phyloP scores from a whole-genome alignment of 2,888 invertebrate species.

The Chironomus riparius region DNA sequence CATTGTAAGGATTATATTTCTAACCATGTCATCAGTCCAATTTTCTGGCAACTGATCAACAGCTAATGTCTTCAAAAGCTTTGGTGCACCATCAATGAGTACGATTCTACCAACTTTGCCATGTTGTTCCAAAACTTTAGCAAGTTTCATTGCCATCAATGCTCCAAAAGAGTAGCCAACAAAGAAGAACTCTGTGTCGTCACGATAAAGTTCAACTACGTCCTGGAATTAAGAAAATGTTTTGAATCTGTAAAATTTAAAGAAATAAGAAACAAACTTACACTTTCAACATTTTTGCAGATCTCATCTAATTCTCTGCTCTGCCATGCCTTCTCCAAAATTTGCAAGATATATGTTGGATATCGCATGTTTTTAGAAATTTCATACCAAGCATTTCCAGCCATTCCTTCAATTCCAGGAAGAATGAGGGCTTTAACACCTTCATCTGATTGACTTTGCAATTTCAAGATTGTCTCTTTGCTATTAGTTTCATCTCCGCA shows the following conservation, averaged over 20 bases:
- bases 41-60: slow-evolving; percentile 35
- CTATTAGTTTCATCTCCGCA: slow-evolving; percentile 52
- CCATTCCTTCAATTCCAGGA: slow-evolving; percentile 61
- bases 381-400: slow-evolving; percentile 41
- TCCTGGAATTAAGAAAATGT: background rate
- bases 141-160: slow-evolving; percentile 66
- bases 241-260: background rate
- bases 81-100: slow-evolving; percentile 75
- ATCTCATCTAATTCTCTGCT: slow-evolving; percentile 12
- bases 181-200: slow-evolving; percentile 39
- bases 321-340: slow-evolving; percentile 33
- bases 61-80: slow-evolving; percentile 49
- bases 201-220: background rate
- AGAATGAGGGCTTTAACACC: slow-evolving; percentile 44
- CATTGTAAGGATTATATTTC: slow-evolving; percentile 27
- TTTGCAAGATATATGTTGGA: slow-evolving; percentile 35
- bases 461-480: slow-evolving; percentile 46
- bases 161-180: slow-evolving; percentile 89
- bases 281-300: slow-evolving; percentile 34
- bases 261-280: slow-evolving; percentile 29
- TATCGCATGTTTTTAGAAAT: slow-evolving; percentile 34
- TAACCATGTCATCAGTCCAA: slow-evolving; percentile 35
- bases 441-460: slow-evolving; percentile 35
- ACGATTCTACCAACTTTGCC: slow-evolving; percentile 57
- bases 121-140: slow-evolving; percentile 56